Conservation (phyloP, 2,797 vertebrate species). For the Phoebastria nigripes region DNA sequence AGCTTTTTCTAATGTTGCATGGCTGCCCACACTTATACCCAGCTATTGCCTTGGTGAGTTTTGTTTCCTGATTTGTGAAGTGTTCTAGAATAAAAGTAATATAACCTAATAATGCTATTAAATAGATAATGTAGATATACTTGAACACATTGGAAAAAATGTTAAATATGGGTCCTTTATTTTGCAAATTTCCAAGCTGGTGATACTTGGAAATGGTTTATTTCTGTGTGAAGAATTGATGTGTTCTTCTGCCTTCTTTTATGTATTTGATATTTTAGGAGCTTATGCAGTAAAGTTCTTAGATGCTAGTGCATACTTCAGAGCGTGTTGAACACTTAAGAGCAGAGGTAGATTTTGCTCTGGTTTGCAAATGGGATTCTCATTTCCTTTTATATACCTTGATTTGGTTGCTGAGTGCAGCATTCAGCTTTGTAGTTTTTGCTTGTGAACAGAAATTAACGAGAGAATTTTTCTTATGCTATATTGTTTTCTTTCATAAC, state of each 20-base stretch:
- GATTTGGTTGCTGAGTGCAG: background rate
- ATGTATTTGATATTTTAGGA: background rate
- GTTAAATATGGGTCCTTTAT: background rate
- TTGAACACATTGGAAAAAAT: background rate
- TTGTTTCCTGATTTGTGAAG: background rate
- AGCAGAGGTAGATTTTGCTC: background rate
- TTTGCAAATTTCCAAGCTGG: background rate
- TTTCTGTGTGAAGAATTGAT: background rate
- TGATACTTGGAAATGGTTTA: background rate
- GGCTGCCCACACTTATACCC: constrained; percentile 94
- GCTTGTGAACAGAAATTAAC: background rate
- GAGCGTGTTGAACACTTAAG: background rate
- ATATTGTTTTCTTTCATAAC: background rate
- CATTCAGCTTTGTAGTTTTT: background rate
- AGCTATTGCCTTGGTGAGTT: constrained; percentile 94
- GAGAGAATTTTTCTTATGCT: background rate
- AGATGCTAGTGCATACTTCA: background rate
- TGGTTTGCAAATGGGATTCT: background rate
- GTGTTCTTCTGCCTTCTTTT: background rate
- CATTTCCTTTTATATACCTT: background rate
- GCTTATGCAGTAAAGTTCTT: background rate
- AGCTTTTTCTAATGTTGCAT: constrained; percentile 96
- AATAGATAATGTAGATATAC: background rate
- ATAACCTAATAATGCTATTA: background rate
- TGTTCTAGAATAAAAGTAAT: background rate